Conservation (phyloP, 2,113 vertebrate genomes). For the Todiramphus chloris region DNA sequence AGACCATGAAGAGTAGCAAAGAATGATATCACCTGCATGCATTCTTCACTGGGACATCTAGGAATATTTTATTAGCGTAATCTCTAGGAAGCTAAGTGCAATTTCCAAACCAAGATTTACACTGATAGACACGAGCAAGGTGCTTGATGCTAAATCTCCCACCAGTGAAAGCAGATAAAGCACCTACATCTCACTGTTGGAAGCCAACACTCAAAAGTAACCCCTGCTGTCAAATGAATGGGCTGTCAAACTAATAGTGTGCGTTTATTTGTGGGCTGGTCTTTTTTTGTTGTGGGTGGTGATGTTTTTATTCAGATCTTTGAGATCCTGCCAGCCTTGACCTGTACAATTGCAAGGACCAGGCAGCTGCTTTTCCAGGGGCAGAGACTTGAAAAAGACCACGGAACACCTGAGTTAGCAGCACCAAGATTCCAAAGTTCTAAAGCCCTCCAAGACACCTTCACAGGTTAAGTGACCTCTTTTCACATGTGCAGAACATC, state of each 20-base stretch:
- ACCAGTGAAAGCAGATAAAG: not conserved
- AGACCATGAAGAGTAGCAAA: not conserved
- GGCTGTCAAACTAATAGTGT: not conserved
- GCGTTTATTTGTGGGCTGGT: too few relatives aligned
- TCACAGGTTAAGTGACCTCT: not conserved
- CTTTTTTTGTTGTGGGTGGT: accelerated
- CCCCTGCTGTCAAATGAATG: accelerated
- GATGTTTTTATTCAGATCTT: not conserved
- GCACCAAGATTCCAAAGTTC: too few relatives aligned
- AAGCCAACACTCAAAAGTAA: not conserved
- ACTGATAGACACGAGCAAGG: accelerated
- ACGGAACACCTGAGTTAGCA: not conserved
- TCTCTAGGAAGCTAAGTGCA: not conserved
- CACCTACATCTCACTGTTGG: too few relatives aligned
- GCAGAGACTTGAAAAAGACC: not conserved
- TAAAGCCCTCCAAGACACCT: not conserved
- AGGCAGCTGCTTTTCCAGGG: not conserved
- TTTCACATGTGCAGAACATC: not conserved
- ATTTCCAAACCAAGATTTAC: not conserved
- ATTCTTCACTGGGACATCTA: too few relatives aligned
- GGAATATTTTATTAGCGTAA: not conserved
- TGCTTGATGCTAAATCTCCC: not conserved
- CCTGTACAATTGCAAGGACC: accelerated
- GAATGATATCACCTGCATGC: not conserved
- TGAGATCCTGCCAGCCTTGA: not conserved